These are phyloP conservation scores for Drosophila nigricruria DNA, from an alignment of 2,888 invertebrate species.

Conservation along the genomic window DNA sequence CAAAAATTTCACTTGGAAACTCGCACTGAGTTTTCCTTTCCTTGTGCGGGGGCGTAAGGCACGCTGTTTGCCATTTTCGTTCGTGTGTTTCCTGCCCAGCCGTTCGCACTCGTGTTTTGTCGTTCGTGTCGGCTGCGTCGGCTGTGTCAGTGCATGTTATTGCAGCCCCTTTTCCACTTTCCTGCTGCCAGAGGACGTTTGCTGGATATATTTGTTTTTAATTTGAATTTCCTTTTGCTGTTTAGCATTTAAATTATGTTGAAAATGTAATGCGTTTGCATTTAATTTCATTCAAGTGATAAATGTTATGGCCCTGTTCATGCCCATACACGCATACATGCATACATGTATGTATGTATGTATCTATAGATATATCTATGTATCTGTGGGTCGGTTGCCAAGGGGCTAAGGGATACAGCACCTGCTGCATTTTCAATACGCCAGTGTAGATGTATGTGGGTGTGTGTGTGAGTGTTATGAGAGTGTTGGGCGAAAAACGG, in stretches of 20 bases:
- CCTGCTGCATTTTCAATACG: constrained; percentile 68
- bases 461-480: constrained; percentile 15
- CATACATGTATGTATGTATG: neutral
- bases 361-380: neutral
- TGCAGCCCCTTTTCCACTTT: constrained; percentile 30
- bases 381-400: neutral
- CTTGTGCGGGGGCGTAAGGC: constrained; percentile 46
- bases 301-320: constrained; percentile 49
- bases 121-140: constrained; percentile 35
- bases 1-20: constrained; percentile 79
- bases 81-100: constrained; percentile 66
- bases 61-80: constrained; percentile 66
- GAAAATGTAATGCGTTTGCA: constrained; percentile 65
- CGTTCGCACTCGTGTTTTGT: constrained; percentile 47
- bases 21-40: constrained; percentile 59
- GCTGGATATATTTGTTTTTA: constrained; percentile 68
- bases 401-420: constrained; percentile 48
- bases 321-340: neutral
- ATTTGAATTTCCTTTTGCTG: constrained; percentile 71
- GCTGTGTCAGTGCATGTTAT: constrained; percentile 43
- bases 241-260: constrained; percentile 76
- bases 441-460: constrained; percentile 1
- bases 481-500: constrained; percentile 26
- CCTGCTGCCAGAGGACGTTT: constrained; percentile 14
- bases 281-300: constrained; percentile 69